A percentile compares a stretch with the other conserved stretches of the same genome.
phyloP scores from a whole-genome alignment of 1,140 invertebrate species.

The Nephila pilipes region DNA sequence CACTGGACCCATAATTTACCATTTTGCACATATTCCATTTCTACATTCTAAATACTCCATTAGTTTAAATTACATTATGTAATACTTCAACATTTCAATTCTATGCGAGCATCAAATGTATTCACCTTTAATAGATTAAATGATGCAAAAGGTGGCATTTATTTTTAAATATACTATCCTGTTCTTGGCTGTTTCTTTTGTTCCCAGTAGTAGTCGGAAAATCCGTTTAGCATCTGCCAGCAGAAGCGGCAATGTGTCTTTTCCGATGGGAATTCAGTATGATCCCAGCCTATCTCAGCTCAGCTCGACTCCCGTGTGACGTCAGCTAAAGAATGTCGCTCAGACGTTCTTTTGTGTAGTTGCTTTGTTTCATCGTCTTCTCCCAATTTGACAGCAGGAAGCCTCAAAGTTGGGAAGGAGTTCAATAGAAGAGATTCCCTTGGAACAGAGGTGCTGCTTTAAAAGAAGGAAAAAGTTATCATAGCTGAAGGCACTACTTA shows the following conservation, averaged over 20 bases:
- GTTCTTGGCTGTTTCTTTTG: not conserved
- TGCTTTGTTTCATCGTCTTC: slow-evolving; percentile 38
- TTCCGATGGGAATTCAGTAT: slow-evolving; percentile 49
- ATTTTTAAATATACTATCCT: too few species aligned
- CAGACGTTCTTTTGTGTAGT: not conserved
- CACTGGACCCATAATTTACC: too few species aligned
- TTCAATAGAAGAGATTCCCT: slow-evolving; percentile 16
- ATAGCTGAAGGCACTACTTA: slow-evolving; percentile 3
- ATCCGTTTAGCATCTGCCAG: not conserved
- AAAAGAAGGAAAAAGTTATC: slow-evolving; percentile 31
- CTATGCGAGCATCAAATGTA: too few species aligned
- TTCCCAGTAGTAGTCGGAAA: not conserved
- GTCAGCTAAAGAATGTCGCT: slow-evolving; percentile 29
- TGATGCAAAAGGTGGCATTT: too few species aligned
- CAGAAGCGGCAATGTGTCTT: not conserved
- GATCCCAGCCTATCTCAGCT: slow-evolving; percentile 51
- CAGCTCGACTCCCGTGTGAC: slow-evolving; percentile 34
- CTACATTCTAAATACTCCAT: too few species aligned
- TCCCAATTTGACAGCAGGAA: slow-evolving; percentile 29
- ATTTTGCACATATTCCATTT: too few species aligned
- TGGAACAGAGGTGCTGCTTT: not conserved
- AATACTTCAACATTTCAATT: too few species aligned
- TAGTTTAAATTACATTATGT: too few species aligned
- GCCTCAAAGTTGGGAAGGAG: not conserved
- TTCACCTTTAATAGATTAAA: too few species aligned